Percentiles rank a stretch among this genome's conserved stretches.
Conservation (phyloP, 2,888 invertebrate species). For the Hirtodrosophila confusa region DNA sequence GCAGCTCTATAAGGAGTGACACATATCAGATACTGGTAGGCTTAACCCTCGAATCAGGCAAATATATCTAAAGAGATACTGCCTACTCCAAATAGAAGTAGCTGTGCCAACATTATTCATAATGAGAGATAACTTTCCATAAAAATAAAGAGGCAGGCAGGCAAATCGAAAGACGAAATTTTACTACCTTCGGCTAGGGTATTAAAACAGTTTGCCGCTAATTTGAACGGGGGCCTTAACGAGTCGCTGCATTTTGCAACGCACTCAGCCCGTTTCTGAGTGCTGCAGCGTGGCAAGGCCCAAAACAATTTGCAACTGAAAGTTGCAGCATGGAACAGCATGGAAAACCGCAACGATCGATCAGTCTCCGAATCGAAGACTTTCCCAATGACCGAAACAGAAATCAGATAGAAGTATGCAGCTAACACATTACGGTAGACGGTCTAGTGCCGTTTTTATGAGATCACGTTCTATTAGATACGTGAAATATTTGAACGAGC, state of each 20-base stretch:
- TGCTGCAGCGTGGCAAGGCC: slow-evolving; percentile 27
- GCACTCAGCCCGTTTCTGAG: slow-evolving; percentile 20
- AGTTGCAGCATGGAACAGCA: slow-evolving; percentile 40
- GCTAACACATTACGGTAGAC: slow-evolving; percentile 26
- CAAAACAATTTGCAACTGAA: slow-evolving; percentile 65
- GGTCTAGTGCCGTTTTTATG: slow-evolving; percentile 62
- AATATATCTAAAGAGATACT: too few species aligned
- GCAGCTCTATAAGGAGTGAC: too few species aligned
- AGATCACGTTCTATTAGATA: slow-evolving; percentile 82
- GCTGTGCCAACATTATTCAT: too few species aligned
- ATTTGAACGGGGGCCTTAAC: slow-evolving; percentile 36
- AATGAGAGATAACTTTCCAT: too few species aligned
- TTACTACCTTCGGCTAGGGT: too few species aligned
- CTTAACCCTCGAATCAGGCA: too few species aligned
- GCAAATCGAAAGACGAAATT: too few species aligned
- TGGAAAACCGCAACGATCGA: slow-evolving; percentile 44
- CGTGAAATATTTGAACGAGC: slow-evolving; percentile 78
- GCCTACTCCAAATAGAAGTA: too few species aligned
- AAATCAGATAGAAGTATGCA: slow-evolving; percentile 23
- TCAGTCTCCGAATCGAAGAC: slow-evolving; percentile 59
- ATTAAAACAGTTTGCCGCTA: slow-evolving; percentile 66
- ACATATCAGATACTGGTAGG: too few species aligned
- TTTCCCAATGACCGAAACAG: slow-evolving; percentile 49
- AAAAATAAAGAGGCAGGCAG: too few species aligned
- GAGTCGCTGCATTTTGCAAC: slow-evolving; percentile 44